Evolutionary conservation across 2,797 vertebrate genomes (phyloP), one percentile per base, ranked within the genome.

Genomic region (Adrianichthys oophorus): DNA sequence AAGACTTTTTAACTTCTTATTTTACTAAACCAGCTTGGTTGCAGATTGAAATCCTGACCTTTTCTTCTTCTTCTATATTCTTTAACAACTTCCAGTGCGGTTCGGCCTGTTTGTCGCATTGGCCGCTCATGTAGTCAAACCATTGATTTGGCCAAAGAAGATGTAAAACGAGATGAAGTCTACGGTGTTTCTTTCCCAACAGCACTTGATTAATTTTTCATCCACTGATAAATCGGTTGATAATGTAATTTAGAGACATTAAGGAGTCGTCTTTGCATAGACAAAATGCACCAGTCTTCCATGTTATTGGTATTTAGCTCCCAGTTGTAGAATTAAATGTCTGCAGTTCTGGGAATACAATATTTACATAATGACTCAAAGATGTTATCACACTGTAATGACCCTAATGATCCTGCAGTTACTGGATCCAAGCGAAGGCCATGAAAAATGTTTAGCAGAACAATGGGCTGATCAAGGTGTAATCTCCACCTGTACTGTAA

Each of bases 291-390:
- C 8, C 7, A 8, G 32, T 37, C 32, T 26, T 61, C 42, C 54
- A 49, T 19, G 13, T 56, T 29, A 50, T 16, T 66, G n/a, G 4
- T 23, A 46, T 37, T 29, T 41, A n/a, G 13, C 37, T 44, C 62
- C 24, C 48, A 46, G 67, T 44, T 37, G 6, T 18, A 19, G 59
- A 50, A 70, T 23, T 0, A 32, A 70, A 67, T 44, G 7, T 44
- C 17, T 46, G 37, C 29, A 40, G 45, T 65, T 72, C 53, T 46
- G 15, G 41, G 61, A 57, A 63, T 29, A 12, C 4, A 54, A 41
- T 68, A 62, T 80, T 75, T 68, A 71, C 41, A n/a, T 67, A 78
- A 64, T 68, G 41, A 78, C 15, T 65, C 72, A 70, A 10, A 47
- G 32, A 76, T 67, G 52, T 52, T 41, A 65, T 79, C 53, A 68